Percentiles rank a stretch among this genome's conserved stretches.
phyloP scores from a whole-genome alignment of 2,888 invertebrate species.

The Gerris lacustris region DNA sequence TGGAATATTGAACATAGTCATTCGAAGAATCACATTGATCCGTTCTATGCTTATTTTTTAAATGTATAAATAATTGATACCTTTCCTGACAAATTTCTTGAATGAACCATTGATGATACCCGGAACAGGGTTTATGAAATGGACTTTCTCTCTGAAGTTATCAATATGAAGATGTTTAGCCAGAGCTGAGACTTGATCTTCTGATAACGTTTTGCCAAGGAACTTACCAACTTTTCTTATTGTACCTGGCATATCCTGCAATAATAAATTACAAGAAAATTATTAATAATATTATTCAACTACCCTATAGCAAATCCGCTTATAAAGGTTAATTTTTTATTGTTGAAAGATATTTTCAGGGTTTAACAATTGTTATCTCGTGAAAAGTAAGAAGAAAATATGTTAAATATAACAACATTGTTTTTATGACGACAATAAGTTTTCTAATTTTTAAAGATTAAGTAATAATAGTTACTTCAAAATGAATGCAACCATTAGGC shows the following conservation, averaged over 20 bases:
- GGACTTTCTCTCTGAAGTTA: conserved; percentile 66
- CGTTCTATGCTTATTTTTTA: too few relatives aligned
- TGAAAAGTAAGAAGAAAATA: too few relatives aligned
- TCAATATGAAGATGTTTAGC: conserved; percentile 62
- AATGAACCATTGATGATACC: background rate
- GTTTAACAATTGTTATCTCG: too few relatives aligned
- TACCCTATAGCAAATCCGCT: background rate
- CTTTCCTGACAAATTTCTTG: background rate
- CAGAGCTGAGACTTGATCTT: conserved; percentile 48
- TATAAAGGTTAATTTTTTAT: too few relatives aligned
- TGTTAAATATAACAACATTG: too few relatives aligned
- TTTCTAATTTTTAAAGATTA: too few relatives aligned
- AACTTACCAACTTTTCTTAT: conserved; percentile 49
- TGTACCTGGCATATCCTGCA: background rate
- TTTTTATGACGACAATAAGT: too few relatives aligned
- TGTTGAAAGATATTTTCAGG: too few relatives aligned
- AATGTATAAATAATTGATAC: background rate
- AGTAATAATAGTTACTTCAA: too few relatives aligned
- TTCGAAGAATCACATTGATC: too few relatives aligned
- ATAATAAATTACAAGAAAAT: background rate
- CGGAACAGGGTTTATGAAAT: conserved; percentile 39
- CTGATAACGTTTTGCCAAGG: conserved; percentile 45
- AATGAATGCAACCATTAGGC: too few relatives aligned
- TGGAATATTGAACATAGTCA: too few relatives aligned
- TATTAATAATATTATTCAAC: background rate